phyloP scores from a whole-genome alignment of 2,113 vertebrate genomes.

The Neofelis nebulosa region DNA sequence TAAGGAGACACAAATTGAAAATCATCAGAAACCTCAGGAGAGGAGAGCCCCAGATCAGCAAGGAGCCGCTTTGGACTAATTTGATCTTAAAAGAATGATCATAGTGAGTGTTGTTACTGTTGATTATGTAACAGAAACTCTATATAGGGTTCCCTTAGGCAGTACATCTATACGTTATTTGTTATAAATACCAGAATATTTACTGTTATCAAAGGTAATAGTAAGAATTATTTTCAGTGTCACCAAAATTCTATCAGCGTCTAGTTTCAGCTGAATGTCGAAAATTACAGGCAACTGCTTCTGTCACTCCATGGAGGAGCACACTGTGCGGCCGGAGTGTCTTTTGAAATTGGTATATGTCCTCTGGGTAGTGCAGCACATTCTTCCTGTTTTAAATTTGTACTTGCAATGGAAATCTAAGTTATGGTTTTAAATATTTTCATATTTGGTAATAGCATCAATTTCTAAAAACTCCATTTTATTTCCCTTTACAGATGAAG shows the following conservation, averaged over 20 bases:
- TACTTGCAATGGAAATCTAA: conserved; percentile 55
- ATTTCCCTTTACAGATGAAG: conserved; percentile 62
- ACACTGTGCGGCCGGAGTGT: neutral
- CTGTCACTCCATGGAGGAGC: neutral
- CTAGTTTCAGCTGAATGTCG: neutral
- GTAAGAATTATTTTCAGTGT: conserved; percentile 64
- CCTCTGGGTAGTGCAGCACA: conserved; percentile 54
- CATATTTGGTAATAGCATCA: conserved; percentile 56
- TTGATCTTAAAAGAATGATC: conserved; percentile 31
- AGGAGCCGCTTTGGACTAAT: neutral
- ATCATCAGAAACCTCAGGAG: neutral
- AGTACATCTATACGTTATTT: conserved; percentile 48
- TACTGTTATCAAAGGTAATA: conserved; percentile 67
- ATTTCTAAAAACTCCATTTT: conserved; percentile 72
- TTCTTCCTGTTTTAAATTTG: conserved; percentile 59
- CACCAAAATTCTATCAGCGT: conserved; percentile 58
- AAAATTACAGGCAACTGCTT: conserved; percentile 69
- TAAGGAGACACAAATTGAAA: conserved; percentile 14
- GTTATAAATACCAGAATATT: conserved; percentile 64
- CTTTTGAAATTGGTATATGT: neutral
- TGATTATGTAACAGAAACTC: conserved; percentile 56
- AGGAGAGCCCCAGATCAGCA: neutral
- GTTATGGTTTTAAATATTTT: conserved; percentile 59
- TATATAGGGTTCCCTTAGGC: neutral
- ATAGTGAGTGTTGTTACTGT: neutral